These are phyloP conservation scores for Scomber colias DNA, from an alignment of 2,113 vertebrate genomes.

Conservation along the genomic window DNA sequence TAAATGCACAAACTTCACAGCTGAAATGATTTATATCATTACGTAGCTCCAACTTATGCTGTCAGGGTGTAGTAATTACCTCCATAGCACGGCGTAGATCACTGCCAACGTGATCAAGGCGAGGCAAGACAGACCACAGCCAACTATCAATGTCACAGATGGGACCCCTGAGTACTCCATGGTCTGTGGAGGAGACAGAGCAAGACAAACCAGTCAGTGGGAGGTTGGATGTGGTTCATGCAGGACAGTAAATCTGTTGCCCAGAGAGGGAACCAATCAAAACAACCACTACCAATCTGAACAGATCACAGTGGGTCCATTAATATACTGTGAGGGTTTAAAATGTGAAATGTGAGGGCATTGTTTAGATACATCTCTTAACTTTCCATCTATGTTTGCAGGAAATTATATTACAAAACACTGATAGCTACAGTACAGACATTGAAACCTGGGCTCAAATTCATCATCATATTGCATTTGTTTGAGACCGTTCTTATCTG, in stretches of 20 bases:
- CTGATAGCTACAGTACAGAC: neutral
- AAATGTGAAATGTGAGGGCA: conserved; percentile 60
- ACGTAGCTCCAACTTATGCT: conserved; percentile 1
- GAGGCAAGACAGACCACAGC: conserved; percentile 98
- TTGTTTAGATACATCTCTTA: conserved; percentile 31
- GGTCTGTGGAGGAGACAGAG: conserved; percentile 88
- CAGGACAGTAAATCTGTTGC: conserved; percentile 68
- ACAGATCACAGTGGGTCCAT: conserved; percentile 50
- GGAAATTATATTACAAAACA: conserved; percentile 8
- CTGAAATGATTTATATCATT: neutral
- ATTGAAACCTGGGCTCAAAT: neutral
- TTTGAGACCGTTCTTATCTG: conserved; percentile 2
- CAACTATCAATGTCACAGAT: conserved; percentile 98
- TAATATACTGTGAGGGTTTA: conserved; percentile 61
- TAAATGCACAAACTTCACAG: neutral
- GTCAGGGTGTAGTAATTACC: conserved; percentile 84
- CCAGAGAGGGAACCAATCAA: conserved; percentile 67
- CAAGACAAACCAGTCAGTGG: conserved; percentile 70
- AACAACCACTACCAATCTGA: conserved; percentile 58
- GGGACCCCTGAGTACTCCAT: conserved; percentile 98
- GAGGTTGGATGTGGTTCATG: conserved; percentile 59
- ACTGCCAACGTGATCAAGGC: conserved; percentile 96
- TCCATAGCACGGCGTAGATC: conserved; percentile 97
- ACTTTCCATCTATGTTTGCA: conserved; percentile 37
- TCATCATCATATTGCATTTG: neutral